Evolutionary conservation across 2,797 vertebrate species (phyloP).

Genomic region (Sparus aurata): DNA sequence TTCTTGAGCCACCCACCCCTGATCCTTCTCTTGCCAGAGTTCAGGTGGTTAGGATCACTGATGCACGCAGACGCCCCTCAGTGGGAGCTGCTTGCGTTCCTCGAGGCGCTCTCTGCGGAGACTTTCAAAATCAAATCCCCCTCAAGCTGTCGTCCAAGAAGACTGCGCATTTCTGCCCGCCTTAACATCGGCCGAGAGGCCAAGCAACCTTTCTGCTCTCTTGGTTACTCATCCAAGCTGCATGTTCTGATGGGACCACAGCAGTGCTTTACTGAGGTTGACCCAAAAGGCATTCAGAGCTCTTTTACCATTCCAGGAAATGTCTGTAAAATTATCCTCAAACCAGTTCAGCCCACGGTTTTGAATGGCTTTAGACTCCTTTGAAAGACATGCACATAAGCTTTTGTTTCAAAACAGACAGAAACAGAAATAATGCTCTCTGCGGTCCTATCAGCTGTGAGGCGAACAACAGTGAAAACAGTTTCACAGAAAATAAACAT

Average conservation of each 20-base stretch:
- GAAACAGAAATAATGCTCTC: too few relatives aligned
- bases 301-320: not conserved
- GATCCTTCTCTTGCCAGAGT: slow-evolving; percentile 20
- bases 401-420: too few relatives aligned
- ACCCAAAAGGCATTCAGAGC: slow-evolving; percentile 1
- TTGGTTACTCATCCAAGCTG: slow-evolving; percentile 26
- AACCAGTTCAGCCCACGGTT: too few relatives aligned
- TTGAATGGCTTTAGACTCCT: too few relatives aligned
- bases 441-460: too few relatives aligned
- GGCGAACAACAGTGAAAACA: too few relatives aligned
- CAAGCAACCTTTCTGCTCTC: slow-evolving; percentile 20
- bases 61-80: slow-evolving; percentile 12
- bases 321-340: too few relatives aligned
- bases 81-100: slow-evolving; percentile 27
- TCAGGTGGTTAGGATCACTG: slow-evolving; percentile 43
- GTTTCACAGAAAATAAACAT: too few relatives aligned
- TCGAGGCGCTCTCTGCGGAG: slow-evolving; percentile 26
- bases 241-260: not conserved
- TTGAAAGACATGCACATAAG: too few relatives aligned
- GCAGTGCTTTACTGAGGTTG: not conserved
- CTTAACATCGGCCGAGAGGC: slow-evolving; percentile 15
- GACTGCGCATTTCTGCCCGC: slow-evolving; percentile 6
- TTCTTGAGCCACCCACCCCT: not conserved
- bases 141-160: slow-evolving; percentile 34
- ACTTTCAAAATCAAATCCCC: slow-evolving; percentile 37